Evolutionary conservation across 2,888 invertebrate genomes (phyloP).

Genomic region (Melinaea marsaeus): DNA sequence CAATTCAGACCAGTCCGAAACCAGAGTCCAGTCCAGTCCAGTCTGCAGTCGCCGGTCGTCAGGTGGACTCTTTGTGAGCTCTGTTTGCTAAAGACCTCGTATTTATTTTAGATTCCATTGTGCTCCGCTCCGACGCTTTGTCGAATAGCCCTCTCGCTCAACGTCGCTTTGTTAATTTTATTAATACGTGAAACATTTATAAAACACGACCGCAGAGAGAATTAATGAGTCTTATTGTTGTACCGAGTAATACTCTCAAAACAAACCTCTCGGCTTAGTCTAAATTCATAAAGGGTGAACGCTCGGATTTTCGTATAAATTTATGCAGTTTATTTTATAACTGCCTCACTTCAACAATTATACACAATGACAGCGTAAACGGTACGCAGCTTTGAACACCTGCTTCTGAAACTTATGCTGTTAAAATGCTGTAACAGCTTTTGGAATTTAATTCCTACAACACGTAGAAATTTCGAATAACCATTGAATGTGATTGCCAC

Average conservation of each 20-base stretch:
- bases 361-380: slow-evolving; percentile 40
- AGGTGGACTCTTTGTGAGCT: slow-evolving; percentile 71
- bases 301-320: slow-evolving; percentile 58
- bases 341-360: slow-evolving; percentile 43
- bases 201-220: slow-evolving; percentile 69
- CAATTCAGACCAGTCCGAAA: slow-evolving; percentile 59
- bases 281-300: slow-evolving; percentile 48
- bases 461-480: slow-evolving; percentile 9
- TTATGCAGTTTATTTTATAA: slow-evolving; percentile 61
- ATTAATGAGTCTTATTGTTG: slow-evolving; percentile 77
- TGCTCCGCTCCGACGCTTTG: slow-evolving; percentile 68
- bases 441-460: slow-evolving; percentile 24
- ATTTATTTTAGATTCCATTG: slow-evolving; percentile 77
- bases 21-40: slow-evolving; percentile 33
- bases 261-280: slow-evolving; percentile 60
- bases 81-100: slow-evolving; percentile 75
- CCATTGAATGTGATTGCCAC: slow-evolving; percentile 10
- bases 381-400: slow-evolving; percentile 51
- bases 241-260: slow-evolving; percentile 67
- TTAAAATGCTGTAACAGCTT: slow-evolving; percentile 48
- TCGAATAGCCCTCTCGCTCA: slow-evolving; percentile 69
- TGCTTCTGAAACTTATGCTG: slow-evolving; percentile 51
- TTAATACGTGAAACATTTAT: slow-evolving; percentile 78
- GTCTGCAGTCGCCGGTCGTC: slow-evolving; percentile 39
- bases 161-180: slow-evolving; percentile 75